Base-by-base conservation (phyloP, 2,113 vertebrate genomes). In the Plectropomus leopardus region DNA sequence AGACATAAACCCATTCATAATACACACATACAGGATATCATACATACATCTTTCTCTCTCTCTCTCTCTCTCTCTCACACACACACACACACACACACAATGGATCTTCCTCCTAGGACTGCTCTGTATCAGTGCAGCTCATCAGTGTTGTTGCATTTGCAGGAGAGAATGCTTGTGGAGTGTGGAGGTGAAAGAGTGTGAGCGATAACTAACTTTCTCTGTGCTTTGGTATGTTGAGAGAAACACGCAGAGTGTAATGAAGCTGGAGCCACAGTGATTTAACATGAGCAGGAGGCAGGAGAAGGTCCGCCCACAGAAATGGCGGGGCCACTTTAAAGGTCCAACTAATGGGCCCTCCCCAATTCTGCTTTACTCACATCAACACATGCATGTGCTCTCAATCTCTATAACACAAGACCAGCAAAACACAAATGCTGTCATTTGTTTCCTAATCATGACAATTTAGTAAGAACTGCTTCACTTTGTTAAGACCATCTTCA, bases 1-100 rank as follows among this genome's bases (percentile, higher is more conserved):
- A 78, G 48, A 76, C 64, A 51, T 67, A 61, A 51, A 61, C 17
- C 44, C 74, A 72, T 61, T 69, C 53, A 63, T 76, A 57, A 64
- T 21, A 44, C 26, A 73, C 57, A 71, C 24, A 30, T 4, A 64
- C n/a, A 44, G 13, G 54, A 24, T 24, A 1, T 64, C 58, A 66
- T 1, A 44, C 42, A 36, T 36, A 44, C 42, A 44, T 11, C 34
- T n/a, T n/a, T n/a, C n/a, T n/a, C n/a, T n/a, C n/a, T n/a, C n/a
- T n/a, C n/a, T 9, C 51, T 16, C 1, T 6, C 19, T 15, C 28
- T n/a, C 5, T 21, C 58, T 40, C 58, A 44, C 6, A 57, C 15
- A 28, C 50, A 8, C 45, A 34, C 51, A 64, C 61, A 69, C 16
- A 26, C 26, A 63, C 26, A 42, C 19, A 30, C 30, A 34, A n/a